A percentile compares a stretch with the other conserved stretches of the same genome.
Evolutionary conservation across 37 sponge, comb jelly and placozoan species (phyloP).

Genomic region (Aphrocallistes beatrix): DNA sequence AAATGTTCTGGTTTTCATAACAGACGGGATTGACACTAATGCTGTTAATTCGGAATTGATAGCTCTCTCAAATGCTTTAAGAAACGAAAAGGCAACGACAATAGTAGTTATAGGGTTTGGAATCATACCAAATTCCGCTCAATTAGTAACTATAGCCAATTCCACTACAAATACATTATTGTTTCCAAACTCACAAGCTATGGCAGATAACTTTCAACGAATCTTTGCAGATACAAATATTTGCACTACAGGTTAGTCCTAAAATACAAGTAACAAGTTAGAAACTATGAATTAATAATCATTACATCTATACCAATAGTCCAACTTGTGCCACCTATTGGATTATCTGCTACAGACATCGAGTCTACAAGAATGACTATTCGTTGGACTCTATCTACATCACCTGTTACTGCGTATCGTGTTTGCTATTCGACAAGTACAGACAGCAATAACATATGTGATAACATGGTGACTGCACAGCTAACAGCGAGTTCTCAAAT

Average conservation of each 20-base stretch:
- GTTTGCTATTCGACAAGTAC: slow-evolving; percentile 4
- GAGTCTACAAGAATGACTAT: background rate
- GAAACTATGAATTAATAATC: background rate
- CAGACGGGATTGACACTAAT: background rate
- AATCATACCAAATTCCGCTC: background rate
- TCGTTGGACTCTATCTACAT: background rate
- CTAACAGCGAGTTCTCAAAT: background rate
- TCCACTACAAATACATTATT: background rate
- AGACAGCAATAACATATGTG: background rate
- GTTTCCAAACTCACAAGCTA: background rate
- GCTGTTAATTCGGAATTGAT: background rate
- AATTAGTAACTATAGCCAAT: background rate
- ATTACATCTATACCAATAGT: background rate
- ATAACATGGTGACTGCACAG: background rate
- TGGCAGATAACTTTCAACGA: background rate
- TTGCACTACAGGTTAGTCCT: background rate
- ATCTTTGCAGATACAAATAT: background rate
- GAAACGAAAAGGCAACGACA: background rate
- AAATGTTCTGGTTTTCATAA: background rate
- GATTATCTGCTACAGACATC: background rate
- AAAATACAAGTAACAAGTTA: background rate
- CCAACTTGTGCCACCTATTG: background rate
- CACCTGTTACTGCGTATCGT: slow-evolving; percentile 13
- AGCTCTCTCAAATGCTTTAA: background rate
- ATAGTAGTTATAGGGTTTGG: background rate